Base-by-base conservation (phyloP, 2,888 invertebrate genomes). In the Andricus curvator region DNA sequence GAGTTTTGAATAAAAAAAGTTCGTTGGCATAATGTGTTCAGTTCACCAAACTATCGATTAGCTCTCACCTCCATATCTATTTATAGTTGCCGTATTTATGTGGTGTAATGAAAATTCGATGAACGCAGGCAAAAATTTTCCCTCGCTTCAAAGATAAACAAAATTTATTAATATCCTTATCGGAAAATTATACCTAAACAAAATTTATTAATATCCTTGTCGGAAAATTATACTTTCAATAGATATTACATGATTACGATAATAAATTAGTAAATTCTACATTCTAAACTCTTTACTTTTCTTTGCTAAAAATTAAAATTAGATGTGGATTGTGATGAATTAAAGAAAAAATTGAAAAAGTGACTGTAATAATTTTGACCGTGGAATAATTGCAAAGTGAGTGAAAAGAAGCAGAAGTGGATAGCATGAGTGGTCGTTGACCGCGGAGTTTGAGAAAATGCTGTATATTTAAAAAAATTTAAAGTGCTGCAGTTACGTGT, bases 21-120 rank as follows among this genome's bases (percentile, higher is more conserved):
- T 74, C 56, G 74, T 37, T 56, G 74, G 74, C 56, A 74, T 74
- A 74, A 74, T 74, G 74, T 74, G 74, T 74, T 74, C 74, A 74
- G 74, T 74, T 74, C 56, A 37, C 51, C 56, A 74, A 74, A 56
- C 74, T 74, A 74, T 74, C 74, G 74, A 74, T 74, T 56, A 56
- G 29, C 56, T 29, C 74, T 74, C 74, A 56, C 74, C 56, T 74
- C 33, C 56, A 74, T 74, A 51, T 56, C 74, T 74, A 74, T 74
- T 74, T 74, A 74, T 74, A 74, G 74, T 74, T 74, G 56, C 33
- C 29, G 56, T 74, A 74, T 74, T 74, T 74, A 74, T 74, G 56
- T 74, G 56, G 56, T 74, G 56, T 56, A 74, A 74, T 74, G 74
- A 56, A 74, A 74, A 74, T 56, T 56, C 56, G 37, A 74, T 74